phyloP scores from a whole-genome alignment of 2,888 invertebrate genomes.

The Calameuta filiformis region DNA sequence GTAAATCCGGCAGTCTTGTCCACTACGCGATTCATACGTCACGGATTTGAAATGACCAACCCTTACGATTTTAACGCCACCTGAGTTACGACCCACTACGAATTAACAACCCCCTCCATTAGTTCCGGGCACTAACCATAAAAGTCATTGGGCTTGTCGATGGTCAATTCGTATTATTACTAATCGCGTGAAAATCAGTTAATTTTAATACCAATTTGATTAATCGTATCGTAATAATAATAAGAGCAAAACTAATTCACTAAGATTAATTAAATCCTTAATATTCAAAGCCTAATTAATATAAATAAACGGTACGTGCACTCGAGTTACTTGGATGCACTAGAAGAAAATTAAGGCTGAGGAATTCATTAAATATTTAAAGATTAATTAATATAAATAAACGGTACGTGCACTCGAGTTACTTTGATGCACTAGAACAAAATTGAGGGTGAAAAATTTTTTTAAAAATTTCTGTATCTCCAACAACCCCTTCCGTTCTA shows the following conservation, averaged over 20 bases:
- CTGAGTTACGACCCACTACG: background rate
- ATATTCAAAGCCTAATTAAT: background rate
- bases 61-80: background rate
- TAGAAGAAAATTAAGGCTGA: too few species aligned
- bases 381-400: too few species aligned
- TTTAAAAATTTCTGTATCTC: background rate
- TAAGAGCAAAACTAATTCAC: background rate
- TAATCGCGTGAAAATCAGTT: background rate
- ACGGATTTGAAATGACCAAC: background rate
- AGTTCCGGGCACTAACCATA: background rate
- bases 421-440: too few species aligned
- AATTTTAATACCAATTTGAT: background rate
- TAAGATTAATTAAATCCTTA: background rate
- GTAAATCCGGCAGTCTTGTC: background rate
- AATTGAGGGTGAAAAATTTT: too few species aligned
- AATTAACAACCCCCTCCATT: background rate
- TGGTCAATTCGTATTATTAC: background rate
- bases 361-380: too few species aligned
- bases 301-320: too few species aligned
- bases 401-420: too few species aligned
- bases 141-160: background rate
- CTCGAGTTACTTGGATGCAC: too few species aligned
- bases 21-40: background rate
- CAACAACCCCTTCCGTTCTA: background rate
- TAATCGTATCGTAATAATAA: background rate